Evolutionary conservation across 2,113 vertebrate species (phyloP), one percentile per base, ranked within the genome.

Genomic region (Equus przewalskii): DNA sequence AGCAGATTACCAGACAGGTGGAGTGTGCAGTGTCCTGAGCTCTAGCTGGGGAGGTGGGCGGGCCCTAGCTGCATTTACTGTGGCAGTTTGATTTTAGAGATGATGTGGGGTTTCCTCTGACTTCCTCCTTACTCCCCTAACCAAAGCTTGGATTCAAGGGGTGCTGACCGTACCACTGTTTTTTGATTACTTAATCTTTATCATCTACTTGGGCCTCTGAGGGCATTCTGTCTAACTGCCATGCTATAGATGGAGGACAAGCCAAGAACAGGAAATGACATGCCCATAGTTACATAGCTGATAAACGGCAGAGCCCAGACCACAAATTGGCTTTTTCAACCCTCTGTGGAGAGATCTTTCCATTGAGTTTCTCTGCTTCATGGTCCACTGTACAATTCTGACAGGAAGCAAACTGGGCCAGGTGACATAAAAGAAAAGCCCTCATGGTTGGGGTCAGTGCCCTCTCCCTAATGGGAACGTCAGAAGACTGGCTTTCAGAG

Each of bases 401-500:
- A 76, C 6, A 15, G 54, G 60, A 51, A 94, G 22, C 1, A 21
- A 70, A 79, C 46, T 6, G 30, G 46, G 30, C 58, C 64, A 81
- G 26, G 41, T 41, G 62, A 73, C 33, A 49, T 2, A 22, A 54
- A 62, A 90, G 80, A 49, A 89, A 70, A 49, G 22, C 36, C 41
- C 26, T 15, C 67, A 7, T 0, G 22, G 58, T 12, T 30, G 28
- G 60, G 80, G 60, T 56, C 33, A 16, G 65, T 15, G 60, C 2
- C 12, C 58, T 62, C 44, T 90, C 49, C 76, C 15, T n/a, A 22
- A 49, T 78, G 82, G 67, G 22, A 44, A 69, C 33, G 58, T 12
- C n/a, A 69, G 81, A 60, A 67, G 46, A 51, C 70, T 69, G 33
- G 54, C 82, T 92, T 80, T 80, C 51, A 93, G 65, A n/a, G 72